These are phyloP conservation scores for Aphidius ervi DNA, from an alignment of 1,140 invertebrate species.

Conservation along the genomic window DNA sequence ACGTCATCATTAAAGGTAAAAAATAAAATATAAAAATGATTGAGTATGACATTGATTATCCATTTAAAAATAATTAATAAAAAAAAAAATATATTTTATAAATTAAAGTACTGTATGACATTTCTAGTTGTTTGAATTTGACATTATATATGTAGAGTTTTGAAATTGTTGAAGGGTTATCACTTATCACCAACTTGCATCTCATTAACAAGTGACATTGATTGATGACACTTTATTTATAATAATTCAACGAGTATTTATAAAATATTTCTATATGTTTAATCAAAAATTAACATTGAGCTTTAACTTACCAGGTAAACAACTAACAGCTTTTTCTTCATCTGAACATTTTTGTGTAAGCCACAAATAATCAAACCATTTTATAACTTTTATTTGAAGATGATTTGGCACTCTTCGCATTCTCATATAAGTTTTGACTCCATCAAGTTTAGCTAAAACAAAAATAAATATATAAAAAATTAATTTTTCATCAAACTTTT, in stretches of 20 bases:
- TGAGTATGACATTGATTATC: no score
- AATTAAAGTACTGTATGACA: constrained; percentile 9
- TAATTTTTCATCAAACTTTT: constrained; percentile 9
- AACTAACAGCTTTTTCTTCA: constrained; percentile 92
- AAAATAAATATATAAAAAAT: constrained; percentile 19
- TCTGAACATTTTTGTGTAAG: constrained; percentile 97
- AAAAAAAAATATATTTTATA: not conserved
- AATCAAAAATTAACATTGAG: no score
- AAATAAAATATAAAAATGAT: no score
- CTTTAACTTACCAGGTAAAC: constrained; percentile 67
- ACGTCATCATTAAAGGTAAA: no score
- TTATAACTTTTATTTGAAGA: constrained; percentile 96
- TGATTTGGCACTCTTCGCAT: constrained; percentile 92
- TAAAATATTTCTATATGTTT: no score
- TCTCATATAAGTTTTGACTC: constrained; percentile 97
- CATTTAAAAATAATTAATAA: not conserved
- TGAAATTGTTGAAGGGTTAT: no score
- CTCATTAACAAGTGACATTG: no score
- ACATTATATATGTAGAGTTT: no score
- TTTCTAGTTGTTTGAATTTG: constrained; percentile 7
- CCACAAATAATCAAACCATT: constrained; percentile 99
- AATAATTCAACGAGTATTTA: no score
- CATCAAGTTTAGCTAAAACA: constrained; percentile 91
- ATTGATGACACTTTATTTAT: no score
- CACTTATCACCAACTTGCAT: no score